These are phyloP conservation scores for Toxotes jaculatrix DNA, from an alignment of 2,113 vertebrate genomes.

Conservation along the genomic window DNA sequence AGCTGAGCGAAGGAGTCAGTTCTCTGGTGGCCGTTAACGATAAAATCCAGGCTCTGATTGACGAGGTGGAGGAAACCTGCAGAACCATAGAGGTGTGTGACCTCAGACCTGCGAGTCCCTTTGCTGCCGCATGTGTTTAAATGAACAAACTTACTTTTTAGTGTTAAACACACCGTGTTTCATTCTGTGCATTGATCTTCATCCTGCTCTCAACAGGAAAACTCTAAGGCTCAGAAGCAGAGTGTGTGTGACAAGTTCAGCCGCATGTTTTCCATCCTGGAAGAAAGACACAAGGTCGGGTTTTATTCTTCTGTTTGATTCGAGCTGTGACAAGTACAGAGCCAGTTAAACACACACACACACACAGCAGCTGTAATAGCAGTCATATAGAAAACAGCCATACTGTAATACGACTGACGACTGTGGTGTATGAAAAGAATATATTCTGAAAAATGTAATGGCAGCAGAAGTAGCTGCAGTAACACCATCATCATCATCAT, in stretches of 20 bases:
- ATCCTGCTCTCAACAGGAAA: constrained; percentile 71
- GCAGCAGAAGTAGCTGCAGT: background rate
- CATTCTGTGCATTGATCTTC: background rate
- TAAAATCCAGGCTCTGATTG: constrained; percentile 73
- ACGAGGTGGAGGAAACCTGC: constrained; percentile 79
- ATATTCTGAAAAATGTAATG: background rate
- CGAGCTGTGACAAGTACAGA: too few relatives aligned
- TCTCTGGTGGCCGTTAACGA: constrained; percentile 75
- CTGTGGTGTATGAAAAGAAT: background rate
- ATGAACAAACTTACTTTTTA: too few relatives aligned
- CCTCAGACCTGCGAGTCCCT: too few relatives aligned
- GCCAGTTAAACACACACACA: too few relatives aligned
- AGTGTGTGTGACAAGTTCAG: constrained; percentile 81
- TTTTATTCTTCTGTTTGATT: background rate
- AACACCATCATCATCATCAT: background rate
- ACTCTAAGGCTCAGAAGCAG: constrained; percentile 81
- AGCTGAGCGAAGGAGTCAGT: constrained; percentile 77
- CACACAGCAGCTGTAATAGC: too few relatives aligned
- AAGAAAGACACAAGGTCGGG: constrained; percentile 79
- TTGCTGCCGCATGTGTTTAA: too few relatives aligned
- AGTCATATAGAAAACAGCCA: too few relatives aligned
- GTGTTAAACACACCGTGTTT: too few relatives aligned
- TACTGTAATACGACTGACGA: too few relatives aligned
- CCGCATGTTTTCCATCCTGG: constrained; percentile 78
- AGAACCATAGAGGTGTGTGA: constrained; percentile 80